Conservation (phyloP, 2,113 vertebrate species). For the Furnarius figulus region DNA sequence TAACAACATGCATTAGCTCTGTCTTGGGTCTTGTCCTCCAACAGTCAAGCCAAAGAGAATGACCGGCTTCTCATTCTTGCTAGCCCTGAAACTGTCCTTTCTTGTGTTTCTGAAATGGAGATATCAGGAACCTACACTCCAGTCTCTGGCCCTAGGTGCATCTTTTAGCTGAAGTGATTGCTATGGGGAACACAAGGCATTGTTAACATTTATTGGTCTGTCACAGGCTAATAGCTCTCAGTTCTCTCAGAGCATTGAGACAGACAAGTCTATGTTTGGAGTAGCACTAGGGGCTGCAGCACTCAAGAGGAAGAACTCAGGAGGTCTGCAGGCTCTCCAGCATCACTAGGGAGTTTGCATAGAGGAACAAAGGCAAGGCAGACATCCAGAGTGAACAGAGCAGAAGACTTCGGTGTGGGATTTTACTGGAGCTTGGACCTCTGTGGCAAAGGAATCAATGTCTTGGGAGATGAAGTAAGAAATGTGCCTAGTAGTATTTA, state of each 20-base stretch:
- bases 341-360: neutral
- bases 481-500: neutral
- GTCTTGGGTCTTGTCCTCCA: neutral
- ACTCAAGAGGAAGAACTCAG: neutral
- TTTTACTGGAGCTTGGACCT: neutral
- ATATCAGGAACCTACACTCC: neutral
- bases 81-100: neutral
- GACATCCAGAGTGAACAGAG: neutral
- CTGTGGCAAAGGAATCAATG: neutral
- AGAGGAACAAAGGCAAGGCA: neutral
- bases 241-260: neutral
- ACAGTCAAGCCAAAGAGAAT: neutral
- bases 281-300: neutral
- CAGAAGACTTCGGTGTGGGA: neutral
- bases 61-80: neutral
- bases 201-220: neutral
- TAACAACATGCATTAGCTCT: neutral
- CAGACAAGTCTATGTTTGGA: neutral
- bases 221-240: neutral
- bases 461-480: neutral
- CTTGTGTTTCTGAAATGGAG: neutral
- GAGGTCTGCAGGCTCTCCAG: neutral
- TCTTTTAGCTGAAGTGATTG: neutral
- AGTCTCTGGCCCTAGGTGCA: neutral
- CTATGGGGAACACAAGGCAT: neutral